A percentile compares a stretch with the other conserved stretches of the same genome.
These are phyloP conservation scores for Scaptomyza cyrtandrae DNA, from an alignment of 2,888 invertebrate genomes.

Conservation along the genomic window DNA sequence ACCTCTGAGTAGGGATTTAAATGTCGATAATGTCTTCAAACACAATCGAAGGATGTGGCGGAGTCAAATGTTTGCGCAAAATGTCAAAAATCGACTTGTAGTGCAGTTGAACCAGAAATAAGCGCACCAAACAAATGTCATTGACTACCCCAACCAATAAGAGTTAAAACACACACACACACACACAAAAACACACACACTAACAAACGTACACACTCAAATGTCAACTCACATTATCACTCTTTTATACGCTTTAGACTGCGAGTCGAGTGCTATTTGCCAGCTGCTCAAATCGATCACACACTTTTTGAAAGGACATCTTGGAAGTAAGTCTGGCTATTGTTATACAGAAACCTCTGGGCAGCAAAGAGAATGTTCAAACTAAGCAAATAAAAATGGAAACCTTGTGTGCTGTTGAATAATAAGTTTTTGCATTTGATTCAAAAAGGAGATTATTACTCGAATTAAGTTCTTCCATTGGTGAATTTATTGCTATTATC, in stretches of 20 bases:
- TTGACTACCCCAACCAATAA: slow-evolving; percentile 55
- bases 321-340: slow-evolving; percentile 8
- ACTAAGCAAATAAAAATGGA: slow-evolving; percentile 2
- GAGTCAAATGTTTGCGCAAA: slow-evolving; percentile 62
- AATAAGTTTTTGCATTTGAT: too few relatives aligned
- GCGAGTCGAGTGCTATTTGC: slow-evolving; percentile 36
- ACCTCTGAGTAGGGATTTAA: slow-evolving; percentile 70
- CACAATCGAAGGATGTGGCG: slow-evolving; percentile 45
- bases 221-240: slow-evolving; percentile 53
- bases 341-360: slow-evolving; percentile 5
- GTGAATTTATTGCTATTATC: too few relatives aligned
- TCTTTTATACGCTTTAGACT: slow-evolving; percentile 32
- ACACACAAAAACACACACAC: slow-evolving; percentile 9
- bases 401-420: too few relatives aligned
- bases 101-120: slow-evolving; percentile 70
- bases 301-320: slow-evolving; percentile 34
- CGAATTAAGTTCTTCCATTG: too few relatives aligned
- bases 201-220: slow-evolving; percentile 11
- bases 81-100: slow-evolving; percentile 72
- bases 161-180: slow-evolving; percentile 23
- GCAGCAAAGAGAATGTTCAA: not conserved
- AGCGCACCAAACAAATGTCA: slow-evolving; percentile 67
- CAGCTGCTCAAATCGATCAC: slow-evolving; percentile 45
- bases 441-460: too few relatives aligned
- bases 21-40: slow-evolving; percentile 78